phyloP scores from a whole-genome alignment of 2,888 invertebrate species.

The Lasioglossum villosulum region DNA sequence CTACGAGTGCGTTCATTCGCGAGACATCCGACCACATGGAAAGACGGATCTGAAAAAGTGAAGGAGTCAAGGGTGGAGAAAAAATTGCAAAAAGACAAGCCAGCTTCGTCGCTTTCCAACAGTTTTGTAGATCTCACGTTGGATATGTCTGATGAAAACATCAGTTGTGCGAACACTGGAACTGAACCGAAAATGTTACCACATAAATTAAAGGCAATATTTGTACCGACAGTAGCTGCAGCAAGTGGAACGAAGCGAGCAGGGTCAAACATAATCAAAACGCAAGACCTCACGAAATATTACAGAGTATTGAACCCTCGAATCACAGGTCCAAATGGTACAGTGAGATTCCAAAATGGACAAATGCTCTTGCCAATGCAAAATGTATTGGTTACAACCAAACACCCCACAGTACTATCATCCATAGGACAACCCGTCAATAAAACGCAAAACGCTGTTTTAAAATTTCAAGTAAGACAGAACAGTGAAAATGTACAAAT shows the following conservation, averaged over 20 bases:
- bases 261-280: slow-evolving; percentile 49
- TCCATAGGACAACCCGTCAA: not conserved
- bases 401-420: slow-evolving; percentile 10
- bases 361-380: slow-evolving; percentile 6
- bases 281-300: slow-evolving; percentile 63
- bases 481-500: not conserved
- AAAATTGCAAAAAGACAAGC: not conserved
- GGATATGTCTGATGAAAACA: slow-evolving; percentile 28
- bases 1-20: slow-evolving; percentile 79
- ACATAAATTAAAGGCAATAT: slow-evolving; percentile 27
- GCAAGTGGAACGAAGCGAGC: not conserved
- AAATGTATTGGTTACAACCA: not conserved
- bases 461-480: not conserved
- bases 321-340: not conserved
- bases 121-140: slow-evolving; percentile 61
- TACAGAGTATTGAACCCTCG: slow-evolving; percentile 42
- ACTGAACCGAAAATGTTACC: slow-evolving; percentile 29
- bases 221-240: slow-evolving; percentile 22
- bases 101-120: slow-evolving; percentile 1
- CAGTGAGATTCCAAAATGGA: slow-evolving; percentile 2
- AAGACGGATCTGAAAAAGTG: slow-evolving; percentile 66
- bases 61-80: not conserved
- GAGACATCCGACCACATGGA: slow-evolving; percentile 77
- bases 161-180: slow-evolving; percentile 11
- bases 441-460: not conserved